Conservation (phyloP, 2,888 invertebrate genomes). For the Falcaria lacertinaria region DNA sequence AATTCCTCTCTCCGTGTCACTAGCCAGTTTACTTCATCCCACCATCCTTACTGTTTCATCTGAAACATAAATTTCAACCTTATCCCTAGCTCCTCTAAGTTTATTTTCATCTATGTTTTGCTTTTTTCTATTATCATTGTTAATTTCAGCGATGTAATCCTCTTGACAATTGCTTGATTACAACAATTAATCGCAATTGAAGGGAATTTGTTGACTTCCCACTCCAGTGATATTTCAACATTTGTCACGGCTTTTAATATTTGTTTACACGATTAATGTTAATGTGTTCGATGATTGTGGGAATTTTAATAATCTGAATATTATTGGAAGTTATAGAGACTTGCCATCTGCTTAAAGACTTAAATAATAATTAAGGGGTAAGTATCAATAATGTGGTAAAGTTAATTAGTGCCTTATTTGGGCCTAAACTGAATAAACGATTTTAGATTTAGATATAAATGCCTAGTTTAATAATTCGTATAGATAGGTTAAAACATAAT, state of each 20-base stretch:
- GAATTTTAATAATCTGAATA: too few species aligned
- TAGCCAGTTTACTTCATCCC: constrained; percentile 47
- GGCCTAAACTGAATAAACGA: too few species aligned
- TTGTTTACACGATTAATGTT: too few species aligned
- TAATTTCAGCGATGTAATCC: constrained; percentile 69
- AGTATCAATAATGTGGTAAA: too few species aligned
- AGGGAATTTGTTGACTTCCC: constrained; percentile 68
- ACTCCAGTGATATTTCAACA: constrained; percentile 32
- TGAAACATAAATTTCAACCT: constrained; percentile 24
- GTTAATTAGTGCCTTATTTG: too few species aligned
- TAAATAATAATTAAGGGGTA: too few species aligned
- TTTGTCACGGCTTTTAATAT: constrained; percentile 13
- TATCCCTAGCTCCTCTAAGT: constrained; percentile 26
- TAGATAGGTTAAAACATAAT: too few species aligned
- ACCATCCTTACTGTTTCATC: constrained; percentile 24
- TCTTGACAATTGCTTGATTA: constrained; percentile 71
- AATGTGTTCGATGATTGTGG: neutral
- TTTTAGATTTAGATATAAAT: too few species aligned
- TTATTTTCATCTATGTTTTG: constrained; percentile 16
- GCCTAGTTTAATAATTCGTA: too few species aligned
- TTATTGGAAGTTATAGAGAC: too few species aligned
- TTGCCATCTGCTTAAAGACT: too few species aligned
- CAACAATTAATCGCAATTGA: constrained; percentile 76
- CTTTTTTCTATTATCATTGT: constrained; percentile 50
- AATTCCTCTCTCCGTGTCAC: constrained; percentile 50